Conservation (phyloP, 1,140 invertebrate species). For the Oncopodura yosiiana region DNA sequence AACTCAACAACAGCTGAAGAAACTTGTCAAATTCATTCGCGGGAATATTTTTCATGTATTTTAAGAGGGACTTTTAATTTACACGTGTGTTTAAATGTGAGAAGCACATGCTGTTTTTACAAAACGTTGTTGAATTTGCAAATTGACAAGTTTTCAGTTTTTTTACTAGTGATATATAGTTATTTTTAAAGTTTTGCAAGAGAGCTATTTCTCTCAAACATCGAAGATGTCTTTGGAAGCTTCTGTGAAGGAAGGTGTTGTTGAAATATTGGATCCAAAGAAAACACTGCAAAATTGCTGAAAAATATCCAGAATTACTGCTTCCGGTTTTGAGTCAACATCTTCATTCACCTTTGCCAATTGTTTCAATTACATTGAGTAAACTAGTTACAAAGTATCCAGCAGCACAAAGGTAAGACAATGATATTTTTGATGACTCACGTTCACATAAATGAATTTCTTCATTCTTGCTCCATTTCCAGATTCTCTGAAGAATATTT, state of each 20-base stretch:
- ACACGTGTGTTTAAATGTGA: too few relatives aligned
- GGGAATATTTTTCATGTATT: too few relatives aligned
- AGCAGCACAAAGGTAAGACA: conserved; percentile 9
- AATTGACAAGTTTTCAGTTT: too few relatives aligned
- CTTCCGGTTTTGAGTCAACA: conserved; percentile 4
- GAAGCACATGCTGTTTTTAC: too few relatives aligned
- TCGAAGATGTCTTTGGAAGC: not conserved
- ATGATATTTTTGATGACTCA: not conserved
- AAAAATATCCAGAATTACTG: conserved; percentile 9
- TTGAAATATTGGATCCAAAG: not conserved
- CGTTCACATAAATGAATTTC: not conserved
- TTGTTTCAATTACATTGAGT: conserved; percentile 12
- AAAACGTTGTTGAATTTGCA: too few relatives aligned
- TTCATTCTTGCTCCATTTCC: not conserved
- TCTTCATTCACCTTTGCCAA: not conserved
- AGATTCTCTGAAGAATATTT: conserved; percentile 22
- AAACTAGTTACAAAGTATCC: conserved; percentile 18
- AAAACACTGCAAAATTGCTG: conserved; percentile 6
- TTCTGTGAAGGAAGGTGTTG: not conserved
- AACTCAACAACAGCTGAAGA: too few relatives aligned
- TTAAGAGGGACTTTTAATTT: too few relatives aligned
- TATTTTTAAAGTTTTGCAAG: too few relatives aligned
- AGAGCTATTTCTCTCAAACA: too few relatives aligned
- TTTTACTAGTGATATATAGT: too few relatives aligned
- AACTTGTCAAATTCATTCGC: too few relatives aligned